phyloP scores from a whole-genome alignment of 2,113 vertebrate genomes.

The Lamprotornis superbus region DNA sequence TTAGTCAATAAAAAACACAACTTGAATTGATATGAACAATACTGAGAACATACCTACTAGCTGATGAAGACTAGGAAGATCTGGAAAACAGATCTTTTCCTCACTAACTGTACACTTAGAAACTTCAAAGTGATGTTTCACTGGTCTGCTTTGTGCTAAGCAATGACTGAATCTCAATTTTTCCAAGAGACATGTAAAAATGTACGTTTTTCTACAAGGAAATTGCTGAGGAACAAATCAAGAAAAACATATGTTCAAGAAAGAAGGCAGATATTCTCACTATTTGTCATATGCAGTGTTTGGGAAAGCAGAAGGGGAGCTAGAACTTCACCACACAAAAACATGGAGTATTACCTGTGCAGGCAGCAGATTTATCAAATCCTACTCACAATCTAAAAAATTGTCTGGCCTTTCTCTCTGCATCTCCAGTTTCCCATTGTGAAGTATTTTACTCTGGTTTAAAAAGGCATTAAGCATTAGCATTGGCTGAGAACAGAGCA shows the following conservation, averaged over 20 bases:
- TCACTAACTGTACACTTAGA: neutral
- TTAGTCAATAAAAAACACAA: neutral
- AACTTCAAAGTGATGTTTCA: neutral
- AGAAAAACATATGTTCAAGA: neutral
- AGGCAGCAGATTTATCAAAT: neutral
- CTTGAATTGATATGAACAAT: accelerated
- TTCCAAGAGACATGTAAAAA: neutral
- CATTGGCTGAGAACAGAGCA: neutral
- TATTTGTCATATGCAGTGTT: neutral
- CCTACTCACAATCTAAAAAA: neutral
- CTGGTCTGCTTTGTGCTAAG: neutral
- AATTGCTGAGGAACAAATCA: neutral
- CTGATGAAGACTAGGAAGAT: neutral
- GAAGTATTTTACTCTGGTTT: neutral
- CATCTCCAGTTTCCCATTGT: neutral
- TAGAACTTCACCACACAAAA: neutral
- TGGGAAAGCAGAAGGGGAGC: neutral
- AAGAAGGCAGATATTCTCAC: neutral
- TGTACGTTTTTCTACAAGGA: neutral
- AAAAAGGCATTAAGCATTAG: neutral
- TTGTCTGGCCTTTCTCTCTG: neutral
- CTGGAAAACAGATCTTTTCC: neutral
- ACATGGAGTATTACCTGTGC: neutral
- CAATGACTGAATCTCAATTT: neutral
- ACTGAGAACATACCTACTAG: neutral